Conservation (phyloP, 2,113 vertebrate species). For the Rousettus leschenaultii region DNA sequence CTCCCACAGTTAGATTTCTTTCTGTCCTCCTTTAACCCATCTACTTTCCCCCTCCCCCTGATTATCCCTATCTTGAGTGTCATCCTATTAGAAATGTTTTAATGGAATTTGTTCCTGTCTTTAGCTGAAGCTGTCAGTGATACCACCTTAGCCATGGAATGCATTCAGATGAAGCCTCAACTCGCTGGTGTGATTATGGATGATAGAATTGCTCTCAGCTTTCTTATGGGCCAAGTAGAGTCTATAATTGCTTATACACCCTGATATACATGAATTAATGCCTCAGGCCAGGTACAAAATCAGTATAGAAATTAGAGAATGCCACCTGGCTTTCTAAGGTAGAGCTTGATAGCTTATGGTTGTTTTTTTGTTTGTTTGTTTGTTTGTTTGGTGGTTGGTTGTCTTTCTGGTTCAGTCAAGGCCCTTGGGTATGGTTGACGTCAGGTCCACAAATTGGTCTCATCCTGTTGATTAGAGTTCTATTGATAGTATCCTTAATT, state of each 20-base stretch:
- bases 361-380: neutral
- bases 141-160: neutral
- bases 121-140: neutral
- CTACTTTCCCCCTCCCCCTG: no score
- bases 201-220: neutral
- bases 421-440: neutral
- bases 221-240: neutral
- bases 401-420: neutral
- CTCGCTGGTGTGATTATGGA: neutral
- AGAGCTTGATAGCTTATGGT: neutral
- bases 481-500: conserved; percentile 7
- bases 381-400: neutral
- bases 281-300: neutral
- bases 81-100: neutral
- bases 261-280: neutral
- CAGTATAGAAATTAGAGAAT: neutral
- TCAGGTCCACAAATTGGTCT: neutral
- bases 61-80: neutral
- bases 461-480: neutral
- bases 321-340: neutral
- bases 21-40: no score
- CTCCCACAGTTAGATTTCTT: no score
- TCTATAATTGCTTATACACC: neutral
- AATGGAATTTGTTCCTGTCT: neutral
- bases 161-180: neutral